Evolutionary conservation across 2,113 vertebrate species (phyloP), one percentile per base, ranked within the genome.

Genomic region (Zosterops borbonicus): DNA sequence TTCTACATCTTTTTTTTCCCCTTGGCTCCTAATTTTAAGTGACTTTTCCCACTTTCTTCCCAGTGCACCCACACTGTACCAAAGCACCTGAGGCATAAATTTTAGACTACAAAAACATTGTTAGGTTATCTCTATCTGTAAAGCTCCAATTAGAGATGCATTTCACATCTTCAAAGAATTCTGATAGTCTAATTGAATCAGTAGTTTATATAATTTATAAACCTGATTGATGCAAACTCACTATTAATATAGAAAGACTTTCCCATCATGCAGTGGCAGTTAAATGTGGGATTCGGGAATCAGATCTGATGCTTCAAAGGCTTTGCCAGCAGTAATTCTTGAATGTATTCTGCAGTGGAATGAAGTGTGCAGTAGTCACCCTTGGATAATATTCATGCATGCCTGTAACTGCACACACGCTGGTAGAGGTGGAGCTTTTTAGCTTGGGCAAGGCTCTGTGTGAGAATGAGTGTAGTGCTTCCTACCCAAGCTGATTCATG

Each of bases 81-180:
- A 60, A 28, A 83, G 62, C 44, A 94, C 82, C 75, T 11, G 47
- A 71, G 37, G 78, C 84, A 82, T 76, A 71, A 31, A 56, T 90
- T 87, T 73, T 65, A 79, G 87, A 23, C 44, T 84, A 55, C n/a
- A 64, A 41, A 94, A 87, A 9, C 31, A 73, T 64, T 76, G 31
- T 65, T 90, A 16, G 20, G 15, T 93, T 94, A 62, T 83, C 53
- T 82, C 33, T 89, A 35, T 81, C 60, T 79, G 31, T 83, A 87
- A 91, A 83, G 28, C 22, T 91, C 25, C 49, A 60, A 44, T 79
- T 85, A 87, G 44, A 89, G 70, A 85, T 53, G 44, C 17, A 3
- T 85, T 93, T 93, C 70, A 58, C 37, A 60, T 75, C 85, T 94
- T 94, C 90, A 85, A 31, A 91, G 87, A 44, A 41, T 90, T 71